Evolutionary conservation across 2,113 vertebrate species (phyloP).

Genomic region (Nibea coibor): DNA sequence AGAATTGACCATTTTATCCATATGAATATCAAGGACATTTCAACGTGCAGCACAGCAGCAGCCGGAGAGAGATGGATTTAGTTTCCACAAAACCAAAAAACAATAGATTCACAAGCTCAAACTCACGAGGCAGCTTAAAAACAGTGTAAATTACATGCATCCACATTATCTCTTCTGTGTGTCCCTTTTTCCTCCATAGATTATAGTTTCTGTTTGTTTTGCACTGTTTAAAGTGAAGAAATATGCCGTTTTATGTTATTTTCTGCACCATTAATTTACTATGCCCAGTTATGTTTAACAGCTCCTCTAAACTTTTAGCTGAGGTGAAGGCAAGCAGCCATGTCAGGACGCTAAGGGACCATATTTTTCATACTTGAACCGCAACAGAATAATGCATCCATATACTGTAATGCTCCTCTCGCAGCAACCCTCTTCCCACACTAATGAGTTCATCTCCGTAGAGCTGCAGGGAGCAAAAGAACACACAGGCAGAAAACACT

Average conservation of each 20-base stretch:
- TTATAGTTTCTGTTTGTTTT: not conserved
- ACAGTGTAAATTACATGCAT: not conserved
- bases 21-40: not conserved
- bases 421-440: not conserved
- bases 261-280: not conserved
- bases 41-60: not conserved
- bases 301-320: not conserved
- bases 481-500: not conserved
- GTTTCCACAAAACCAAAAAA: not conserved
- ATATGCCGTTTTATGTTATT: not conserved
- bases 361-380: not conserved
- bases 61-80: not conserved
- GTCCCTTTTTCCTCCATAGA: not conserved
- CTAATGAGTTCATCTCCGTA: conserved; percentile 13
- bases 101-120: not conserved
- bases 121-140: not conserved
- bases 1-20: not conserved
- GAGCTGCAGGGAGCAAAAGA: conserved; percentile 11
- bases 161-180: not conserved
- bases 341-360: not conserved
- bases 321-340: not conserved
- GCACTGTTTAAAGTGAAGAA: not conserved
- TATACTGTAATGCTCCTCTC: too few relatives aligned
- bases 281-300: not conserved
- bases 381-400: not conserved